Percentiles rank a stretch among this genome's conserved stretches.
Evolutionary conservation across 1,140 invertebrate species (phyloP).

Genomic region (Anastatus disparis): DNA sequence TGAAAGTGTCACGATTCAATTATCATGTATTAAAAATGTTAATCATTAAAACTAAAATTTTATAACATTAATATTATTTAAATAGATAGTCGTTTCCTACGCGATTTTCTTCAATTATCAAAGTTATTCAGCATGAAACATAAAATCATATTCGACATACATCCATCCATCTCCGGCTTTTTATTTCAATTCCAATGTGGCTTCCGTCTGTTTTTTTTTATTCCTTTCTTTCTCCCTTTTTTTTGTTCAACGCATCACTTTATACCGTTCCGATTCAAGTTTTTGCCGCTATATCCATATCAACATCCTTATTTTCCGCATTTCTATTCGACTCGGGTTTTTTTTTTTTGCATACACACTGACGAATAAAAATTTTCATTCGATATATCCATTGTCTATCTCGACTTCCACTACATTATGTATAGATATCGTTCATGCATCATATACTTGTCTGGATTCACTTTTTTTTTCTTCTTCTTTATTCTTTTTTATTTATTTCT

Average conservation of each 20-base stretch:
- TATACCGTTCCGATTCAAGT: background rate
- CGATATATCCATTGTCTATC: background rate
- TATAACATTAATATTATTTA: no score
- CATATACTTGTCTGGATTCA: background rate
- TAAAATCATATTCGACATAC: background rate
- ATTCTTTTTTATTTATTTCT: no score
- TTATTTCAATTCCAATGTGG: background rate
- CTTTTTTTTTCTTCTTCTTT: no score
- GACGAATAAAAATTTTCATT: slow-evolving; percentile 2
- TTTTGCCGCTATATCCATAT: background rate
- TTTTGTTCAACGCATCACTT: no score
- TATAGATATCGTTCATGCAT: background rate
- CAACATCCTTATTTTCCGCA: background rate
- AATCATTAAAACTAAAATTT: no score
- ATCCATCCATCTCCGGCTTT: background rate
- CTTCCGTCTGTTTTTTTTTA: background rate
- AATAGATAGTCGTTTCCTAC: no score
- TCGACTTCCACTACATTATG: no score
- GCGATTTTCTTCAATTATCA: background rate
- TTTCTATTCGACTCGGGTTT: no score
- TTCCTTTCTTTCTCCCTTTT: background rate
- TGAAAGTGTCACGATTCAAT: no score
- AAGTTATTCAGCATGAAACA: background rate
- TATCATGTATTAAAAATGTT: no score
- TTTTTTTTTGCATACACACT: no score